Conservation (phyloP, 2,797 vertebrate genomes). For the Smutsia gigantea region DNA sequence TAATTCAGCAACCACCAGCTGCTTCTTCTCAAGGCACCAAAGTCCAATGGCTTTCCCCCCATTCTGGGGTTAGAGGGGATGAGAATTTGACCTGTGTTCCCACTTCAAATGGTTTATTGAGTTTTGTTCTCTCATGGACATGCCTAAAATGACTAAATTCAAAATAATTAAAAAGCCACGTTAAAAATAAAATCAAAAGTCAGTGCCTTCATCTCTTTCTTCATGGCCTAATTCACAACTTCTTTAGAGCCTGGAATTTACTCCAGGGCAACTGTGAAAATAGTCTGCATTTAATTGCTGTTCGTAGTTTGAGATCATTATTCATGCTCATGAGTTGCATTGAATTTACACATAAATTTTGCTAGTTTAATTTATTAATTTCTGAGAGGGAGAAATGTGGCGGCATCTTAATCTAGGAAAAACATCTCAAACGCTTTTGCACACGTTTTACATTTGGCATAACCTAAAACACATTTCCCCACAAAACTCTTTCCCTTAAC, state of each 20-base stretch:
- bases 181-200: constrained; percentile 71
- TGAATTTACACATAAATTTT: constrained; percentile 75
- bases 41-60: background rate
- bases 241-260: constrained; percentile 66
- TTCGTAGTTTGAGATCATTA: constrained; percentile 61
- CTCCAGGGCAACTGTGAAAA: constrained; percentile 53
- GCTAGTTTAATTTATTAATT: constrained; percentile 74
- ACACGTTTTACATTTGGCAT: constrained; percentile 75
- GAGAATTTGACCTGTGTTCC: background rate
- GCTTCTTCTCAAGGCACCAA: background rate
- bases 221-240: constrained; percentile 70
- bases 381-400: constrained; percentile 64
- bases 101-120: constrained; percentile 56
- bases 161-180: constrained; percentile 70
- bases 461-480: constrained; percentile 75
- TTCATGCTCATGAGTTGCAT: constrained; percentile 57
- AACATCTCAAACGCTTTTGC: constrained; percentile 68
- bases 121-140: constrained; percentile 29
- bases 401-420: constrained; percentile 63
- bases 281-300: constrained; percentile 67
- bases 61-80: background rate
- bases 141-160: constrained; percentile 67
- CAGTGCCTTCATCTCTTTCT: constrained; percentile 59
- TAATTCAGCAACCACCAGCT: background rate
- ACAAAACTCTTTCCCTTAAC: constrained; percentile 67